These are phyloP conservation scores for Apoda limacodes DNA, from an alignment of 2,888 invertebrate species.

Conservation along the genomic window DNA sequence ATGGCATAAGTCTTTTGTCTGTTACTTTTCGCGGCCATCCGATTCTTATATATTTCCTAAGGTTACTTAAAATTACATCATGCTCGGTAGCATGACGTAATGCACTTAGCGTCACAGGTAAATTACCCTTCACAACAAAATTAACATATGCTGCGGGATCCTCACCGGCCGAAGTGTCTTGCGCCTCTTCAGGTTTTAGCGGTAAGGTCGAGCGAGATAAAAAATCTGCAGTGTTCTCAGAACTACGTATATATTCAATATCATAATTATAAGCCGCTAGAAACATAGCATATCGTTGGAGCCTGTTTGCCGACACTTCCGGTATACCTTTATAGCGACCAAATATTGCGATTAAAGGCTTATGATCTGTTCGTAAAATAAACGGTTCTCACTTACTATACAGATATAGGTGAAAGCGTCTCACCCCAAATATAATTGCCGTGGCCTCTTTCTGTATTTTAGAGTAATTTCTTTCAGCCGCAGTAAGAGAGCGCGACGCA, in stretches of 20 bases:
- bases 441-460: conserved; percentile 18
- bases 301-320: conserved; percentile 17
- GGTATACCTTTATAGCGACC: conserved; percentile 16
- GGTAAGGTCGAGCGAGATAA: conserved; percentile 15
- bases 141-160: conserved; percentile 10
- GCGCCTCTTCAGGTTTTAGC: not conserved
- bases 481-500: conserved; percentile 14
- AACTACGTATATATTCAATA: conserved; percentile 10
- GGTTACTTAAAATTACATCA: conserved; percentile 3
- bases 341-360: conserved; percentile 16
- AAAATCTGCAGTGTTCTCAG: conserved; percentile 17
- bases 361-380: conserved; percentile 16
- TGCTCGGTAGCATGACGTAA: conserved; percentile 7
- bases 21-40: conserved; percentile 14
- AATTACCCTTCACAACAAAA: conserved; percentile 9
- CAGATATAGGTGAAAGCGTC: conserved; percentile 8
- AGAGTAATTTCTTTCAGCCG: conserved; percentile 12
- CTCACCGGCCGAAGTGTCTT: not conserved
- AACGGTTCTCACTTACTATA: conserved; percentile 12
- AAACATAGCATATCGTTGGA: conserved; percentile 19
- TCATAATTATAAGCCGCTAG: conserved; percentile 15
- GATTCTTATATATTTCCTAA: conserved; percentile 6
- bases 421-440: conserved; percentile 8
- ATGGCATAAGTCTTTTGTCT: conserved; percentile 5
- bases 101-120: conserved; percentile 8